A percentile compares a stretch with the other conserved stretches of the same genome.
Evolutionary conservation across 2,888 invertebrate species (phyloP).

Genomic region (Harpalus rufipes): DNA sequence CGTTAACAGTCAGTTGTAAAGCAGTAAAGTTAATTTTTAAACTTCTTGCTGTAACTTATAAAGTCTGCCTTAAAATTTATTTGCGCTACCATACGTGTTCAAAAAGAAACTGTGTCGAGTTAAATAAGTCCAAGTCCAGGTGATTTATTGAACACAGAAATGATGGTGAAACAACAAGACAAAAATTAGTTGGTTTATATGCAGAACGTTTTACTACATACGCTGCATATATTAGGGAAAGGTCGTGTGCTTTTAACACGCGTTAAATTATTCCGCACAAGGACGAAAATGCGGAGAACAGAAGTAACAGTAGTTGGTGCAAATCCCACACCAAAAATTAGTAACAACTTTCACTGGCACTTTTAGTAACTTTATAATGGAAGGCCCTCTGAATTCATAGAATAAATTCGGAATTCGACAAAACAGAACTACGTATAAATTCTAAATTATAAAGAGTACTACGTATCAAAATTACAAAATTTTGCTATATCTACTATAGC

Average conservation of each 20-base stretch:
- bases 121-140: constrained; percentile 13
- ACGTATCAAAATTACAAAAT: too few species aligned
- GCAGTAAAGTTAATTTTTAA: constrained; percentile 43
- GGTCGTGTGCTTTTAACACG: not conserved
- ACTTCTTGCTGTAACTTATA: constrained; percentile 55
- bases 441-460: too few species aligned
- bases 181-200: constrained; percentile 23
- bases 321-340: not conserved
- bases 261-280: not conserved
- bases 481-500: too few species aligned
- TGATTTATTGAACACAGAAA: constrained; percentile 46
- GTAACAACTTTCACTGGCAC: not conserved
- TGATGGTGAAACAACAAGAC: constrained; percentile 25
- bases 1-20: constrained; percentile 59
- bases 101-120: constrained; percentile 51
- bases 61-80: constrained; percentile 55
- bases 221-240: constrained; percentile 10
- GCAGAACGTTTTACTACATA: constrained; percentile 1
- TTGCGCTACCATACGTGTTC: constrained; percentile 58
- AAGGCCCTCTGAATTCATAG: too few species aligned
- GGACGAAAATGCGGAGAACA: not conserved
- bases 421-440: too few species aligned
- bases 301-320: not conserved
- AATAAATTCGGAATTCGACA: too few species aligned
- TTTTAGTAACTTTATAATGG: too few species aligned